These are phyloP conservation scores for Psittacula derbiana DNA, from an alignment of 2,797 vertebrate species.

Conservation along the genomic window DNA sequence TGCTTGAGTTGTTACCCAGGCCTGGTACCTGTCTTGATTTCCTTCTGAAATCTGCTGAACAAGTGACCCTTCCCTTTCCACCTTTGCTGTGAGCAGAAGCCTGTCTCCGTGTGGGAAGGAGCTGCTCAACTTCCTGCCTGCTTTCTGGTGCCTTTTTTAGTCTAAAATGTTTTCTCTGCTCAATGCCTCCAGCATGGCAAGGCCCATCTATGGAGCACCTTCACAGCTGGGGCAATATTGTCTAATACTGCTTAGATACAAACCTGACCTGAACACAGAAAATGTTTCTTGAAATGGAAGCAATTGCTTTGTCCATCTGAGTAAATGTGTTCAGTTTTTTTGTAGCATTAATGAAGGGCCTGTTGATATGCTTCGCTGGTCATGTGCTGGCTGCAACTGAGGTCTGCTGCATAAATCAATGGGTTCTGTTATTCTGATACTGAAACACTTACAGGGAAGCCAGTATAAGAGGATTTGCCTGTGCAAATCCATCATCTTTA, in stretches of 20 bases:
- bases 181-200: fast-evolving
- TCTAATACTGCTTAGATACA: neutral
- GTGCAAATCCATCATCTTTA: fast-evolving
- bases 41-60: neutral
- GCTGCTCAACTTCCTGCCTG: neutral
- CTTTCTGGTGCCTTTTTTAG: neutral
- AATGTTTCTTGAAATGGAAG: neutral
- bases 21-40: neutral
- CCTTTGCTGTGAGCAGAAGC: neutral
- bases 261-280: neutral
- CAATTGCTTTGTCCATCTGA: neutral
- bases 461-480: neutral
- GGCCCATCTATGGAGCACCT: neutral
- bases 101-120: neutral
- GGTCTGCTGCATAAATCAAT: neutral
- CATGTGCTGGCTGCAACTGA: neutral
- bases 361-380: neutral
- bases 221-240: neutral
- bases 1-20: neutral
- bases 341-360: neutral
- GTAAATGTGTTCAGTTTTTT: neutral
- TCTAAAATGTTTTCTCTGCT: neutral
- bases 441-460: neutral
- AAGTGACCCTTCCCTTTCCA: neutral
- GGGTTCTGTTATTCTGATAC: neutral